Percentiles rank a stretch among this genome's conserved stretches.
These are phyloP conservation scores for Onychomys leucogaster DNA, from an alignment of 2,797 vertebrate genomes.

Conservation along the genomic window DNA sequence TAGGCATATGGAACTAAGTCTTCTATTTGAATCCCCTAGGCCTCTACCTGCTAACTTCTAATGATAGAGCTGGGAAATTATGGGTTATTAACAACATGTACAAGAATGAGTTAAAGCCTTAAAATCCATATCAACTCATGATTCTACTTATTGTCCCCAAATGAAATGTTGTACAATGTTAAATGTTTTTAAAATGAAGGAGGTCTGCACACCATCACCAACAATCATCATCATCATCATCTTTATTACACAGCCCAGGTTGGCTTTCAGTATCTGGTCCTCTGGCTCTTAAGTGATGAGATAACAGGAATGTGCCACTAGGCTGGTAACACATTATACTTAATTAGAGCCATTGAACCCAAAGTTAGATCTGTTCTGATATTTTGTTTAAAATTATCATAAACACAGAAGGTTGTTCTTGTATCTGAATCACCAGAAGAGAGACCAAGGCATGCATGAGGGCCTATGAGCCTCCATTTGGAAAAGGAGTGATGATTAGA, in stretches of 20 bases:
- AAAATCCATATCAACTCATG: neutral
- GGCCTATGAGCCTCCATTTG: neutral
- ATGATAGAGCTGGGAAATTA: neutral
- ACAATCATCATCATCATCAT: neutral
- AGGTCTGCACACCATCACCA: neutral
- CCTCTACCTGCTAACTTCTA: neutral
- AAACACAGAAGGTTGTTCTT: neutral
- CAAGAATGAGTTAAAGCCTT: conserved; percentile 3
- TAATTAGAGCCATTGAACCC: neutral
- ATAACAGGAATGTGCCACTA: neutral
- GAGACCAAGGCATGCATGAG: neutral
- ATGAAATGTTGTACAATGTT: neutral
- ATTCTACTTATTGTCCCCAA: neutral
- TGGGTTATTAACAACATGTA: neutral
- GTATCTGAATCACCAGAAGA: neutral
- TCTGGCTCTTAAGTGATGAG: neutral
- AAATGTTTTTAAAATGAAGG: conserved; percentile 1
- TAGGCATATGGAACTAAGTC: neutral
- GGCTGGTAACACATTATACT: neutral
- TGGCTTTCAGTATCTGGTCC: neutral
- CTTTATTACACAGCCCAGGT: neutral
- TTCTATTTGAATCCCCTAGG: neutral
- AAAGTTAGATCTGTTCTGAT: neutral
- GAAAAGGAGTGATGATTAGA: neutral
- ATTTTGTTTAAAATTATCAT: conserved; percentile 10